Percentiles rank a stretch among this genome's conserved stretches.
Conservation (phyloP, 1,140 invertebrate species). For the Formica exsecta region DNA sequence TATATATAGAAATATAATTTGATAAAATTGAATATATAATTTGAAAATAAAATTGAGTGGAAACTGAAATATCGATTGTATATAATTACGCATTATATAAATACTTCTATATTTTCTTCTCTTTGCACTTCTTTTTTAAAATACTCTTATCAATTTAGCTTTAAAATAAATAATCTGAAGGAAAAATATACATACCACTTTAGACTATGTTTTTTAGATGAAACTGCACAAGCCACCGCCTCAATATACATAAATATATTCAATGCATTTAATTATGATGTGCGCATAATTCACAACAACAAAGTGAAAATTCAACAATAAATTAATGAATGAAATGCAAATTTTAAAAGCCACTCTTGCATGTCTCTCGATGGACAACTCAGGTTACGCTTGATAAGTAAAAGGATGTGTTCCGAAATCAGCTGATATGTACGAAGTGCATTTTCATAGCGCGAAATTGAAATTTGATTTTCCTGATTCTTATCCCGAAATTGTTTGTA, state of each 20-base stretch:
- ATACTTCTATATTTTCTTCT: background rate
- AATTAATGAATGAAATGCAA: background rate
- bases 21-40: background rate
- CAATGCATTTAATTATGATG: background rate
- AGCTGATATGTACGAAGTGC: constrained; percentile 10
- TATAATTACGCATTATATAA: background rate
- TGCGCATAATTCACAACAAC: background rate
- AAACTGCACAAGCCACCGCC: background rate
- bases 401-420: constrained; percentile 2
- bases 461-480: too few relatives aligned
- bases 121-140: too few relatives aligned
- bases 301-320: background rate
- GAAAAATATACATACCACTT: too few relatives aligned
- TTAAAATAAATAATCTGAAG: too few relatives aligned
- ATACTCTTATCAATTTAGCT: too few relatives aligned
- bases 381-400: constrained; percentile 1
- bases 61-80: background rate
- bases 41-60: background rate
- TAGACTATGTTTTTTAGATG: background rate
- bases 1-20: background rate
- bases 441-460: constrained; percentile 3
- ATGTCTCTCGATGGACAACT: background rate
- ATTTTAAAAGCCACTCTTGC: background rate
- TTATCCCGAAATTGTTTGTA: too few relatives aligned
- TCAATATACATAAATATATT: background rate